These are phyloP conservation scores for Cyprinodon variegatus DNA, from an alignment of 2,113 vertebrate species.

Conservation along the genomic window DNA sequence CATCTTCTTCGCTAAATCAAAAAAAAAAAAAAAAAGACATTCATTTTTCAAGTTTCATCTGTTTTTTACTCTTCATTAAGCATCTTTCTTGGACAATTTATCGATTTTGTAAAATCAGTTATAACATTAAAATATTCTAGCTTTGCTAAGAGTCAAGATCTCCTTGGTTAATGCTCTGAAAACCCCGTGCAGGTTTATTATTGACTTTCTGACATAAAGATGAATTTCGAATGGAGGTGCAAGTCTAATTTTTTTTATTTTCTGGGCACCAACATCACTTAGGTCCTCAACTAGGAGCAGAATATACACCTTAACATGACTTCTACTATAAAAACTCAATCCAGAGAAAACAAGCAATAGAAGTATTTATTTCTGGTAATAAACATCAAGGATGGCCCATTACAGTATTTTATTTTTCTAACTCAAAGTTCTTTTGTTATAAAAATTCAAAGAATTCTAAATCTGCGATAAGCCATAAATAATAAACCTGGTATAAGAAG, in stretches of 20 bases:
- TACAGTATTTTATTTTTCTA: not conserved
- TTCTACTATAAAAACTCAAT: not conserved
- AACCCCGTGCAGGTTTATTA: too few species aligned
- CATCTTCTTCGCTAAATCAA: constrained; percentile 70
- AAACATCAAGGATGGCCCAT: too few species aligned
- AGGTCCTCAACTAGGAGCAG: too few species aligned
- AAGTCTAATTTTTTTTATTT: too few species aligned
- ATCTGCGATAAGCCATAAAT: not conserved
- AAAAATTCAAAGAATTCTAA: too few species aligned
- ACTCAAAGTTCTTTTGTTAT: too few species aligned
- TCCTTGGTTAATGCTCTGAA: too few species aligned
- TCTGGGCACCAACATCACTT: too few species aligned
- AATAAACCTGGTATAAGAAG: not conserved
- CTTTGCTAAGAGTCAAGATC: too few species aligned
- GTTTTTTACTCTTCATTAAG: not conserved
- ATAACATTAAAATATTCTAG: not conserved
- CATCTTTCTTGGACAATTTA: not conserved
- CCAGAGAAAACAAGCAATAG: not conserved
- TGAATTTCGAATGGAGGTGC: too few species aligned
- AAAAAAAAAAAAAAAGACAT: not conserved
- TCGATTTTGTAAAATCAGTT: not conserved
- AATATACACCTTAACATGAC: too few species aligned
- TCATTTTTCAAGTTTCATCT: not conserved
- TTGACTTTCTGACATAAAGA: too few species aligned
- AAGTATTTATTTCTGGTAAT: not conserved